phyloP scores from a whole-genome alignment of 2,797 vertebrate genomes.

The Psittacula derbiana region DNA sequence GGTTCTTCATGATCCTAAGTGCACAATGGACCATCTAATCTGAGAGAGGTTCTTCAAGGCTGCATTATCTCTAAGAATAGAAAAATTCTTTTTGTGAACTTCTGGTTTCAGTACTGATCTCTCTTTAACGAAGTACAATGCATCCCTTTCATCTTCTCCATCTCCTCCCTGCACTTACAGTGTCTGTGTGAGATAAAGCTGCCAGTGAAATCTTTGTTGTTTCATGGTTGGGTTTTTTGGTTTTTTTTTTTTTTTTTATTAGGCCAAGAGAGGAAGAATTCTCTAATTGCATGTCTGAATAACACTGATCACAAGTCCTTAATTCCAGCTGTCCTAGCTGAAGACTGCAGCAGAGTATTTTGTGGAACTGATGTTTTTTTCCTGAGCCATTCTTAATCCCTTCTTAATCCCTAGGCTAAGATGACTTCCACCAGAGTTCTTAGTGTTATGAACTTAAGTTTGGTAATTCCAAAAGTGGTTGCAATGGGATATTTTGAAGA shows the following conservation, averaged over 20 bases:
- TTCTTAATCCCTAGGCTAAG: neutral
- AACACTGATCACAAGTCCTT: neutral
- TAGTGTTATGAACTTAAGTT: neutral
- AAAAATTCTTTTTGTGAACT: neutral
- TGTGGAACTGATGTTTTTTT: neutral
- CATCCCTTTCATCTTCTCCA: neutral
- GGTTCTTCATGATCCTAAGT: neutral
- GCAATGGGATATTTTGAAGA: neutral
- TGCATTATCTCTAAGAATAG: neutral
- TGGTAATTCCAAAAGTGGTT: neutral
- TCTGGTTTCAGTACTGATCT: neutral
- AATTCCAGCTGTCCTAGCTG: neutral
- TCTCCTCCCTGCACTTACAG: neutral
- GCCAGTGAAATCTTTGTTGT: neutral
- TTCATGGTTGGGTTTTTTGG: neutral
- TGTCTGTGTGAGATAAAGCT: neutral
- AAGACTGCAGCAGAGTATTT: neutral
- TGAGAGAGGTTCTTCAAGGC: neutral
- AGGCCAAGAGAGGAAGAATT: neutral
- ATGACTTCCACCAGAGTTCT: neutral
- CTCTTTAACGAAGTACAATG: neutral
- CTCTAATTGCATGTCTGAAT: neutral
- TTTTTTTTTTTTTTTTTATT: neutral
- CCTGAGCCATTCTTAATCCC: neutral
- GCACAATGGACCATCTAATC: neutral